Conservation (phyloP, 1,140 invertebrate species). For the Psilanteris sp. region DNA sequence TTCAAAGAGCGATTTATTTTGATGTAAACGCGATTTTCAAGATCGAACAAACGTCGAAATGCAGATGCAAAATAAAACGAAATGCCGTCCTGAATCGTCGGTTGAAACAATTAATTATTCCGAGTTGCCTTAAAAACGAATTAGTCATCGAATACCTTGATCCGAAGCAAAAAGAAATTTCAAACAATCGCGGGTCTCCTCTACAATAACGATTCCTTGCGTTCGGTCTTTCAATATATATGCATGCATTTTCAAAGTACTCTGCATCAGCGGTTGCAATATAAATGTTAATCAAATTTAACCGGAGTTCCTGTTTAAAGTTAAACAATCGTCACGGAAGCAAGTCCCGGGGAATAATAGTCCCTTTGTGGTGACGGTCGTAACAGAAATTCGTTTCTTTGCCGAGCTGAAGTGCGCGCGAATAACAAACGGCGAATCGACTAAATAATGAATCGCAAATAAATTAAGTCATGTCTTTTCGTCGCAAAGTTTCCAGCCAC, state of each 20-base stretch:
- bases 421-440: conserved; percentile 59
- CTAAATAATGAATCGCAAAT: conserved; percentile 60
- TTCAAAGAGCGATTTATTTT: no score
- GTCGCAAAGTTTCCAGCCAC: conserved; percentile 9
- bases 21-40: no score
- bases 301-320: conserved; percentile 47
- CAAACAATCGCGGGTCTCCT: conserved; percentile 12
- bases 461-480: conserved; percentile 50
- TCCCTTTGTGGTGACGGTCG: conserved; percentile 48
- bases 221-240: conserved; percentile 56
- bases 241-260: conserved; percentile 56
- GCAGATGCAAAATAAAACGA: no score
- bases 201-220: conserved; percentile 43
- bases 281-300: conserved; percentile 66
- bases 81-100: no score
- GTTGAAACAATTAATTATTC: no score
- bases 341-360: conserved; percentile 54
- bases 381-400: conserved; percentile 54
- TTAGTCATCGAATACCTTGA: conserved; percentile 18
- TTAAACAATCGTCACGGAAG: conserved; percentile 60
- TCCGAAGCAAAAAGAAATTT: conserved; percentile 10
- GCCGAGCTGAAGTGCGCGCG: conserved; percentile 33
- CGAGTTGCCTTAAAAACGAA: conserved; percentile 9
- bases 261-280: conserved; percentile 45
- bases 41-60: no score